Conservation (phyloP, 1,140 invertebrate species). For the Drosophila erecta region DNA sequence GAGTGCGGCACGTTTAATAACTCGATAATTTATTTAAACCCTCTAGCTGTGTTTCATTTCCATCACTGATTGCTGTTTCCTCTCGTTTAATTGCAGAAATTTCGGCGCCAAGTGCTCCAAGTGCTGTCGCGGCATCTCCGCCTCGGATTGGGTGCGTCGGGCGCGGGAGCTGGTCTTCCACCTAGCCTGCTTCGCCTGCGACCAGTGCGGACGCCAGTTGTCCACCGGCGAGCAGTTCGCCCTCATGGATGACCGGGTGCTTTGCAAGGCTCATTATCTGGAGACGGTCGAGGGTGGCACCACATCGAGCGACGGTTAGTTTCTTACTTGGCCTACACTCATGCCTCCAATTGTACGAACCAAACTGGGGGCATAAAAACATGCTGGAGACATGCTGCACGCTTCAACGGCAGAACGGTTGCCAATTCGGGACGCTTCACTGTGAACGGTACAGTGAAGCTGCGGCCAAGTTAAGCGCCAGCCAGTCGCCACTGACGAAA, state of each 20-base stretch:
- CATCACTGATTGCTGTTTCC: constrained; percentile 44
- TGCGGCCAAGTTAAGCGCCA: constrained; percentile 53
- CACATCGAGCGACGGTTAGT: constrained; percentile 93
- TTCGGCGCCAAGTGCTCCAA: constrained; percentile 98
- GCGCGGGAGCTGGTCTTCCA: constrained; percentile 98
- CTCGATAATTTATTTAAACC: not conserved
- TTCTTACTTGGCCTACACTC: not conserved
- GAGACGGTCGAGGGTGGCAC: constrained; percentile 96
- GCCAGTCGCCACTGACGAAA: constrained; percentile 76
- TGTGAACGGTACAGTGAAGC: constrained; percentile 42
- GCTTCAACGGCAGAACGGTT: constrained; percentile 61
- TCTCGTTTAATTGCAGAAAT: constrained; percentile 89
- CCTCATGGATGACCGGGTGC: constrained; percentile 94
- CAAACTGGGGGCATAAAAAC: constrained; percentile 36
- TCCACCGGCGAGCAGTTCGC: constrained; percentile 99
- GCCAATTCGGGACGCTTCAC: constrained; percentile 73
- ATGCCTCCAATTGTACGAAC: not conserved
- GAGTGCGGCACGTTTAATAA: no score
- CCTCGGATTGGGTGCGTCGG: constrained; percentile 98
- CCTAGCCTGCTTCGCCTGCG: constrained; percentile 99
- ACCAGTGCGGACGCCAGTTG: constrained; percentile 97
- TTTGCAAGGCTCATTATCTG: constrained; percentile 98
- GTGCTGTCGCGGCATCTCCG: constrained; percentile 95
- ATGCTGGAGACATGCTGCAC: constrained; percentile 60
- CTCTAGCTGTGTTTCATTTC: not conserved